Evolutionary conservation across 2,888 invertebrate species (phyloP), one percentile per base, ranked within the genome.

Genomic region (Meiosimyza platycephala): DNA sequence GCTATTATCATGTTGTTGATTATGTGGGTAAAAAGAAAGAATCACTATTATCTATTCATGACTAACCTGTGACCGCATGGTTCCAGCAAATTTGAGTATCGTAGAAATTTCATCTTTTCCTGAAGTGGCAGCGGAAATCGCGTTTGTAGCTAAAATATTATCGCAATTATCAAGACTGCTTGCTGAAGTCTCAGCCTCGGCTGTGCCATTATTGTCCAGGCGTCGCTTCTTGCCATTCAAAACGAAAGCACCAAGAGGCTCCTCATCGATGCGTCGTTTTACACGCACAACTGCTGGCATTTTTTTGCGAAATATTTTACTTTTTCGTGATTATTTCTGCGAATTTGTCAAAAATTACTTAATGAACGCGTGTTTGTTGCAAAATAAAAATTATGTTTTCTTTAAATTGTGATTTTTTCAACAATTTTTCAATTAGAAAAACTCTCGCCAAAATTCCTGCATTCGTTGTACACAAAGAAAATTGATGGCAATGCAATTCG

Each of bases 41-140:
- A 2, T 22, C 22, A 52, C 6, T 54, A 54, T 54, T 54, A n/a
- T n/a, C n/a, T 60, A 7, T 33, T 33, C n/a, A 63, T 28, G 11
- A 73, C 74, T 81, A 88, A 93, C 93, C 89, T 91, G 90, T 81
- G 89, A 90, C 72, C 90, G 88, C n/a, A 93, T 89, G 28, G 94
- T 94, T 73, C 92, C 93, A 59, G 92, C 91, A 80, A 94, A 93
- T 80, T 92, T 92, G 13, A 93, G 89, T 52, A 94, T 86, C 1
- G 93, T 90, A 0, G 92, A 90, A 9, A 89, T 86, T 76, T 89
- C 87, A 72, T 89, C 88, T 72, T 85, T 83, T 6, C 74, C 72
- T 28, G 78, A 77, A 47, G 68, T 7, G 16, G 13, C 33, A 6
- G 12, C 3, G 13, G 47, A 52, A 6, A 6, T 18, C n/a, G 48